Conservation (phyloP, 2,888 invertebrate genomes). For the Watsonalla binaria region DNA sequence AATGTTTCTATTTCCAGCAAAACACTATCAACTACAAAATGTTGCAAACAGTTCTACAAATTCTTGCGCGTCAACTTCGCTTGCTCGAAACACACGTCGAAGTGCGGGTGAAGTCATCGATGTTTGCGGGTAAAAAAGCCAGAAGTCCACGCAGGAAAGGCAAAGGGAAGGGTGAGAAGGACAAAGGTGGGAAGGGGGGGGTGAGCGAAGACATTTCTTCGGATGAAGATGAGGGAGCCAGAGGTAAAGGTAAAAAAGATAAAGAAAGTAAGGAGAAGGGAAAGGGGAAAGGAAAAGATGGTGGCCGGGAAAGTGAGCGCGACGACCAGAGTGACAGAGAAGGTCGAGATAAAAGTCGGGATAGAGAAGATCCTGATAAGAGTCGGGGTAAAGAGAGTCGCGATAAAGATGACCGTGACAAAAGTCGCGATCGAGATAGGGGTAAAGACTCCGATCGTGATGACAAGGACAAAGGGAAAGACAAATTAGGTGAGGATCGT, state of each 20-base stretch:
- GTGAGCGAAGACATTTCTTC: neutral
- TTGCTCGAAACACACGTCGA: constrained; percentile 54
- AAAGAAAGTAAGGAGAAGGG: neutral
- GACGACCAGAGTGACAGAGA: neutral
- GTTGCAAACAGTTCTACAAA: constrained; percentile 50
- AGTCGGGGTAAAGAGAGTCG: neutral
- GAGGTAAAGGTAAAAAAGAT: neutral
- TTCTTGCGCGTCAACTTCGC: constrained; percentile 57
- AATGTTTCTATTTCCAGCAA: constrained; percentile 26
- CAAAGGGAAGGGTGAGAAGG: neutral
- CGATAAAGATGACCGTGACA: neutral
- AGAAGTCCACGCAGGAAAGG: constrained; percentile 4
- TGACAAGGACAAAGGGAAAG: constrained; percentile 3
- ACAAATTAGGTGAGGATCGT: constrained; percentile 1
- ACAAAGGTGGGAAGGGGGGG: neutral
- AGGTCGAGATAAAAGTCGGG: neutral
- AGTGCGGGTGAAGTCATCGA: constrained; percentile 22
- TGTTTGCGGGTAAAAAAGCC: constrained; percentile 6
- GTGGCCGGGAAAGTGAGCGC: neutral
- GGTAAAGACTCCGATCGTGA: neutral
- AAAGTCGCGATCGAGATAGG: neutral
- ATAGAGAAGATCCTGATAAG: constrained; percentile 2
- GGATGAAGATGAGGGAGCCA: neutral
- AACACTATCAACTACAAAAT: constrained; percentile 54
- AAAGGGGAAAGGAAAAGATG: neutral